phyloP scores from a whole-genome alignment of 2,113 vertebrate species.

The Daboia siamensis region DNA sequence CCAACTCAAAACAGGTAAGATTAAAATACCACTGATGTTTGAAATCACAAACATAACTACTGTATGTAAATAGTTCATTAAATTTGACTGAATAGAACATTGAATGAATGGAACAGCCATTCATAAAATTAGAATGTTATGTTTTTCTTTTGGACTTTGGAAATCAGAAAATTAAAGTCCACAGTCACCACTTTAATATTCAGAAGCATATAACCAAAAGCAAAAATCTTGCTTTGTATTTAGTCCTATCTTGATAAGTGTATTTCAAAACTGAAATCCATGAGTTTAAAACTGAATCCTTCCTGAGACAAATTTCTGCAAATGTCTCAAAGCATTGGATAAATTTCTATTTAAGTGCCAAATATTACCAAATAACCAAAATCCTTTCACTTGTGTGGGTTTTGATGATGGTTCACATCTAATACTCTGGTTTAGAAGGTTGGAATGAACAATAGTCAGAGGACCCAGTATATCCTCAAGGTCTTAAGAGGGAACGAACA shows the following conservation, averaged over 20 bases:
- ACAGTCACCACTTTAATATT: not conserved
- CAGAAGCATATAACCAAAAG: not conserved
- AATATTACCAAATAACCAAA: not conserved
- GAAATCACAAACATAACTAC: not conserved
- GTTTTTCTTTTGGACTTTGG: not conserved
- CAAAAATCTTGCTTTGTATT: not conserved
- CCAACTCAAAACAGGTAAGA: conserved; percentile 95
- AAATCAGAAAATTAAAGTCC: not conserved
- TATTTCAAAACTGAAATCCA: not conserved
- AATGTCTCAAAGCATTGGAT: not conserved
- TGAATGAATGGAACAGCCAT: not conserved
- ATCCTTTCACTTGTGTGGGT: not conserved
- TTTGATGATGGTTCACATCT: not conserved
- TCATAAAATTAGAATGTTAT: not conserved
- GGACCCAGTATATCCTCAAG: not conserved
- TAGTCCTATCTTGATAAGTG: no score
- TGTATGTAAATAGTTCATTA: not conserved
- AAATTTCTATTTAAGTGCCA: not conserved
- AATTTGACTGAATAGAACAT: not conserved
- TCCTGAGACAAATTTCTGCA: not conserved
- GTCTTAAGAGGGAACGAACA: not conserved
- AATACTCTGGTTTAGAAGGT: not conserved
- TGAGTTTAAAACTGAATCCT: not conserved
- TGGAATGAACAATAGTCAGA: not conserved
- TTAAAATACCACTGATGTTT: not conserved